Conservation (phyloP, 2,113 vertebrate species). For the Microtus richardsoni region DNA sequence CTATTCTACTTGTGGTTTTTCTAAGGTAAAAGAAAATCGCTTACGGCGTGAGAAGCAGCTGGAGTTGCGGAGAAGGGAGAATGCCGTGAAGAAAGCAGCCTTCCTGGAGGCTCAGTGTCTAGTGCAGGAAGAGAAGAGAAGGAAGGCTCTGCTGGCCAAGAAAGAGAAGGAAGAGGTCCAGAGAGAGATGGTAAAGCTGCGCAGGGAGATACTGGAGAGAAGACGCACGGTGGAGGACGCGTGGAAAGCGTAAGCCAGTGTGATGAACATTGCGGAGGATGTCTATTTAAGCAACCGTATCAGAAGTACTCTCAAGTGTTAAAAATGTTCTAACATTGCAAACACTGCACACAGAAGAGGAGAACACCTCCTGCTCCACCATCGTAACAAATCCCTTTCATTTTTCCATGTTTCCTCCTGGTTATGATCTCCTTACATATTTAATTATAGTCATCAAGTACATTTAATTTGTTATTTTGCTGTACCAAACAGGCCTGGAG, state of each 20-base stretch:
- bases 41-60: slow-evolving; percentile 87
- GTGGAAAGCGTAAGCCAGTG: slow-evolving; percentile 87
- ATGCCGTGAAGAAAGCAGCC: slow-evolving; percentile 83
- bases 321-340: not conserved
- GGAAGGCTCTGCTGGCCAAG: slow-evolving; percentile 86
- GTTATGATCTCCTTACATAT: not conserved
- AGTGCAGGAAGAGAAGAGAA: slow-evolving; percentile 87
- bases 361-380: not conserved
- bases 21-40: slow-evolving; percentile 93
- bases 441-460: slow-evolving; percentile 36
- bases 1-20: slow-evolving; percentile 17
- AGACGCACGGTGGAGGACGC: slow-evolving; percentile 84
- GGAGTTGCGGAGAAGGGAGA: slow-evolving; percentile 86
- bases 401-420: slow-evolving; percentile 35
- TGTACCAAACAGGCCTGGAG: slow-evolving; percentile 26
- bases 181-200: slow-evolving; percentile 92
- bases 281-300: not conserved
- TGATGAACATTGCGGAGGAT: not conserved
- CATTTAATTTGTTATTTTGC: slow-evolving; percentile 51
- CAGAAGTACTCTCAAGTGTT: not conserved
- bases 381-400: slow-evolving; percentile 49
- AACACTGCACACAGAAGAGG: slow-evolving; percentile 8
- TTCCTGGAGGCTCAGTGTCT: slow-evolving; percentile 87
- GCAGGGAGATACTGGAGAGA: slow-evolving; percentile 91
- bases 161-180: slow-evolving; percentile 91